Conservation (phyloP, 2,797 vertebrate genomes). For the Botia kubotai region DNA sequence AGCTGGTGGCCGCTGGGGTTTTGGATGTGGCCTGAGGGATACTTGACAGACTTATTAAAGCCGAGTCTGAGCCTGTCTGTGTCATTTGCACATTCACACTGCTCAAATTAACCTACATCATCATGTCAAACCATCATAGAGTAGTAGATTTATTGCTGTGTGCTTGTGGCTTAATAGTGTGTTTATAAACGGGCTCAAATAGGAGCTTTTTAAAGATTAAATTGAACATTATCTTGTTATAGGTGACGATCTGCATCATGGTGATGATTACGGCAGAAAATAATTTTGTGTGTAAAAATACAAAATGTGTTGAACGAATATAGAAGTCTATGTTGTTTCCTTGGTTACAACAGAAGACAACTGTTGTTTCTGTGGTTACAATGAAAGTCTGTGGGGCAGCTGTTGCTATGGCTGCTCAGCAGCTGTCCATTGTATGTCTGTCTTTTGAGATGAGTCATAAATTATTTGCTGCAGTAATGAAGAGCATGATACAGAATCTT, state of each 20-base stretch:
- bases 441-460: neutral
- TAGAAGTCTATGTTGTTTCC: too few species aligned
- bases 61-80: conserved; percentile 2
- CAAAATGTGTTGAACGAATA: neutral
- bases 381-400: too few species aligned
- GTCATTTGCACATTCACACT: conserved; percentile 20
- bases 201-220: conserved; percentile 17
- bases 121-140: neutral
- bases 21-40: conserved; percentile 90
- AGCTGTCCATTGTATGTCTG: neutral
- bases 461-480: neutral
- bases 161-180: conserved; percentile 26
- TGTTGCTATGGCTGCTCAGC: too few species aligned
- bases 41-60: neutral
- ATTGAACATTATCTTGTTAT: too few species aligned
- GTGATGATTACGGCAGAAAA: neutral
- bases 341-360: too few species aligned
- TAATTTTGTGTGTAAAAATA: neutral
- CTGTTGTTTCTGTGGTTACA: too few species aligned
- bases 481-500: neutral
- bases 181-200: conserved; percentile 21
- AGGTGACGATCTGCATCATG: neutral
- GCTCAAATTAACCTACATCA: conserved; percentile 13
- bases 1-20: conserved; percentile 97
- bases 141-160: conserved; percentile 25